Conservation (phyloP, 1,140 invertebrate species). For the Polyergus mexicanus region DNA sequence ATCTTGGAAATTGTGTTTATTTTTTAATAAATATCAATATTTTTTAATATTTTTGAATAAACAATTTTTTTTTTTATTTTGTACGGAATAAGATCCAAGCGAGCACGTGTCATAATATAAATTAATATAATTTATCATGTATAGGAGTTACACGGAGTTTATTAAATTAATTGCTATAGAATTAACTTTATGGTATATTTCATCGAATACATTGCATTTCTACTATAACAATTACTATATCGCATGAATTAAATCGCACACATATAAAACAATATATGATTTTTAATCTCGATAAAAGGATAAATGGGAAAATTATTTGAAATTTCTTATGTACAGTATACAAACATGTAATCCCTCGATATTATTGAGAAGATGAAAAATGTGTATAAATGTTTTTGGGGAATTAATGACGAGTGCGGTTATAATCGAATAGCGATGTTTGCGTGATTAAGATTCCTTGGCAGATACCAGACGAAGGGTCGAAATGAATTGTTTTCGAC, state of each 20-base stretch:
- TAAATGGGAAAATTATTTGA: background rate
- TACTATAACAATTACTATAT: background rate
- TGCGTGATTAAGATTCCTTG: conserved; percentile 44
- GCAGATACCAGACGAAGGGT: conserved; percentile 25
- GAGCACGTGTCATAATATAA: background rate
- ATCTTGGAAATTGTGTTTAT: background rate
- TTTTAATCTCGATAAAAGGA: background rate
- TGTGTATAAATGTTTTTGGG: background rate
- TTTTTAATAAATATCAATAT: background rate
- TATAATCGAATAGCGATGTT: conserved; percentile 43
- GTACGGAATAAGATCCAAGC: background rate
- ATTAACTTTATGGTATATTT: conserved; percentile 10
- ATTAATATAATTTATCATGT: background rate
- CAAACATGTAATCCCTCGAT: background rate
- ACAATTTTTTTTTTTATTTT: background rate
- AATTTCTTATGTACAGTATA: background rate
- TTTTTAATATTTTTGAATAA: background rate
- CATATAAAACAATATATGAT: background rate
- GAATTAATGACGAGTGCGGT: conserved; percentile 21
- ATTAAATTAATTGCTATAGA: background rate
- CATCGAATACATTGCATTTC: background rate
- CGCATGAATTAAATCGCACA: background rate
- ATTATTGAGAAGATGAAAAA: background rate
- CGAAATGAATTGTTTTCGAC: conserved; percentile 52
- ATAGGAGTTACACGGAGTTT: background rate